Base-by-base conservation (phyloP, 2,797 vertebrate species). In the Ceryle rudis region DNA sequence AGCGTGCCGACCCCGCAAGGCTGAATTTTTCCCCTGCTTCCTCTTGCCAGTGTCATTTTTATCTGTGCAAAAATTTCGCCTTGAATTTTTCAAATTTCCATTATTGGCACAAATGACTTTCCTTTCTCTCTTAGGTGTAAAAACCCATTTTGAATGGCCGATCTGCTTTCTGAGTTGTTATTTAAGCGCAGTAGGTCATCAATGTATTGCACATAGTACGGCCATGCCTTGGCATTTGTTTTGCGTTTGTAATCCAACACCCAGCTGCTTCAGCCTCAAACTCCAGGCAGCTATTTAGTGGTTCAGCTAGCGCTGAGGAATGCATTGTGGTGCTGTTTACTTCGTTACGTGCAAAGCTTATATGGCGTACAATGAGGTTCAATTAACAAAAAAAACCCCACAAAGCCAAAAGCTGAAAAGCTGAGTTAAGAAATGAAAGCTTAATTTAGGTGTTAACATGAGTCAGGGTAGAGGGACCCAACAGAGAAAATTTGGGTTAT, bases 191-290 rank as follows among this genome's bases (percentile, higher is more conserved):
- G 74, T 83, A 46, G 97, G 91, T 94, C 91, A 86, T 94, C 93
- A 14, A 80, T 85, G 95, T 93, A 91, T 95, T 29, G 61, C 89
- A 75, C 77, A 57, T 90, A 94, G 83, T 93, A 90, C 4, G 66
- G 90, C 95, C 89, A 93, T 94, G 97, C 92, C 93, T 90, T 93
- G 94, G 95, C 96, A 94, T 95, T 96, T 96, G 86, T 77, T 95
- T 79, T 61, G 91, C 61, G 55, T 96, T 96, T 97, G 96, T 97
- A 97, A 97, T 90, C 92, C 81, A 96, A 97, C 87, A 92, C 95
- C 95, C 96, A 96, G 96, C 93, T 96, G 96, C 95, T 97, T 65
- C 83, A 7, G 91, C 89, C 85, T 93, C 83, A 49, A 90, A 94
- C 94, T 94, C 79, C 88, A 60, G 90, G 96, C 93, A 89, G 95